Evolutionary conservation across 2,888 invertebrate species (phyloP).

Genomic region (Mellilla xanthometata): DNA sequence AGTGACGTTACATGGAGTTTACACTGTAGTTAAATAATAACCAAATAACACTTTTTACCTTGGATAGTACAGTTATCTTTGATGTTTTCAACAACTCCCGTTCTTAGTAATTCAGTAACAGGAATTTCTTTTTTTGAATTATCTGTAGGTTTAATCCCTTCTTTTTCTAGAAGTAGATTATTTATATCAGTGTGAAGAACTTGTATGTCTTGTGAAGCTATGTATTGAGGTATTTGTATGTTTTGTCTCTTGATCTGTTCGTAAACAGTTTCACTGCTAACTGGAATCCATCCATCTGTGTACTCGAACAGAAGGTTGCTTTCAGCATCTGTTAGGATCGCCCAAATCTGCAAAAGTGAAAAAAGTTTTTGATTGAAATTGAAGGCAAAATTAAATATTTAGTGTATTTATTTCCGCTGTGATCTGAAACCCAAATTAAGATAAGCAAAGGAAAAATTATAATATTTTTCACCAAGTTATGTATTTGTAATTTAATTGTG

Average conservation of each 20-base stretch:
- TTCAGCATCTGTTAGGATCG: constrained; percentile 4
- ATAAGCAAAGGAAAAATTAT: no score
- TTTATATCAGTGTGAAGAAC: constrained; percentile 14
- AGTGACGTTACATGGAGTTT: no score
- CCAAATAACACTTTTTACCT: no score
- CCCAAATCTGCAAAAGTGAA: constrained; percentile 20
- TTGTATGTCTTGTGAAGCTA: constrained; percentile 5
- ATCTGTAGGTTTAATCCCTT: neutral
- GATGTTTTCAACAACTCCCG: neutral
- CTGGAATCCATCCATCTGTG: constrained; percentile 29
- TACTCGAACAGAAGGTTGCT: constrained; percentile 4
- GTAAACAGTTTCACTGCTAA: constrained; percentile 22
- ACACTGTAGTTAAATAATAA: no score
- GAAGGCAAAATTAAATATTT: no score
- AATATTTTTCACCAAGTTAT: no score
- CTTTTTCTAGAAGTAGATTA: neutral
- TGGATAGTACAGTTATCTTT: neutral
- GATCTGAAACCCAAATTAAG: no score
- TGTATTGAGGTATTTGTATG: neutral
- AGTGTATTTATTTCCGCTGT: no score
- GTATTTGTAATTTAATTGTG: no score
- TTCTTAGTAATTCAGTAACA: neutral
- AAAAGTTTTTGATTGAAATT: neutral
- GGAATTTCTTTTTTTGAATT: neutral
- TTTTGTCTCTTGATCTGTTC: constrained; percentile 19